phyloP scores from a whole-genome alignment of 1,140 invertebrate species.

The Microplitis demolitor region DNA sequence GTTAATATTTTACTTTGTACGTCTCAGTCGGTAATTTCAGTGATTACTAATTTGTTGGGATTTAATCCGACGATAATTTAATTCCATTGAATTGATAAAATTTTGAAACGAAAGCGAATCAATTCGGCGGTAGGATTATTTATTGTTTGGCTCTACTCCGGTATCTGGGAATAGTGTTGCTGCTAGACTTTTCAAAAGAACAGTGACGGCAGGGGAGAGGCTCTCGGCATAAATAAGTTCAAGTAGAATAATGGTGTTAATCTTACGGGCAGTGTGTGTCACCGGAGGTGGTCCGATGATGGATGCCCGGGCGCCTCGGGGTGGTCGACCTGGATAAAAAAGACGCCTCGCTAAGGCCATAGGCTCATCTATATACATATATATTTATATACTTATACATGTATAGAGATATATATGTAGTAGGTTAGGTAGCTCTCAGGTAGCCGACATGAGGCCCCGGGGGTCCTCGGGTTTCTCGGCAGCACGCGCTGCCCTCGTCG shows the following conservation, averaged over 20 bases:
- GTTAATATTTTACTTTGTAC: too few species aligned
- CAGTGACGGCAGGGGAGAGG: not conserved
- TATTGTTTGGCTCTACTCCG: not conserved
- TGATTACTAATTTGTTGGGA: too few species aligned
- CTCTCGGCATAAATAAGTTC: not conserved
- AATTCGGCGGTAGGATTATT: not conserved
- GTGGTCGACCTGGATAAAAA: constrained; percentile 23
- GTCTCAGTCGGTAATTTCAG: too few species aligned
- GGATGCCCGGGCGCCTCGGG: constrained; percentile 37
- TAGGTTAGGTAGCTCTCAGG: constrained; percentile 11
- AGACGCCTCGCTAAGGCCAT: not conserved
- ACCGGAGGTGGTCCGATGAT: constrained; percentile 53
- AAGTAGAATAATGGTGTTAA: constrained; percentile 31
- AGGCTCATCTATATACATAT: constrained; percentile 19
- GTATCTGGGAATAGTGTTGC: not conserved
- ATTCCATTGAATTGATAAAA: not conserved
- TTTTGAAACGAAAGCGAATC: not conserved
- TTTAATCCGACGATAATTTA: too few species aligned
- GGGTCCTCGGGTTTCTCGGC: constrained; percentile 38
- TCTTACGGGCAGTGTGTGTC: constrained; percentile 37
- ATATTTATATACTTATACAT: not conserved
- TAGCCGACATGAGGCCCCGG: constrained; percentile 41
- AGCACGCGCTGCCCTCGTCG: not conserved
- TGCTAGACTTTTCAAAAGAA: not conserved
- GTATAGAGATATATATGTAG: not conserved